Evolutionary conservation across 2,113 vertebrate species (phyloP), one percentile per base, ranked within the genome.

Genomic region (Phaethon lepturus): DNA sequence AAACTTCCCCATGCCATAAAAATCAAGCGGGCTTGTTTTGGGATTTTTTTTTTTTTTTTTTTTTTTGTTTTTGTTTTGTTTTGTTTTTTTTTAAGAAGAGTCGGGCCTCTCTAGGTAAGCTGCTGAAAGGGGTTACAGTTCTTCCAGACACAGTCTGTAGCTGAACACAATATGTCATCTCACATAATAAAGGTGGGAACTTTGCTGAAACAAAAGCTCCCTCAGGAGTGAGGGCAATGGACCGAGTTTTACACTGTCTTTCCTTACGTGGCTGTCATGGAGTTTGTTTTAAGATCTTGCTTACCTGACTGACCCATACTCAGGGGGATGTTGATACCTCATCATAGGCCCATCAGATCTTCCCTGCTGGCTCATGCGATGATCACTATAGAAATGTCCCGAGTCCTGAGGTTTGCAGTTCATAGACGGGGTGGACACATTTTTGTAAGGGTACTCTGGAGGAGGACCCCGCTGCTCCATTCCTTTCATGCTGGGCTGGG

Each of bases 281-380:
- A 94, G 58, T 31, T 68, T 73, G 81, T 31, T 95, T 86, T 64
- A 88, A 80, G 83, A 79, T 55, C 50, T 88, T 17, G 58, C 98
- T 98, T 98, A 99, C 99, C 99, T 99, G 98, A 99, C 98, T 9
- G 99, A 99, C 35, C 99, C 99, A 50, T 99, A 99, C 91, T 99
- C 99, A 24, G 99, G 99, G 64, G 99, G 99, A 56, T 99, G 99
- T 95, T 99, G 99, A 98, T 99, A 99, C n/a, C 99, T 98, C 95
- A 99, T 98, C 71, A 99, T 98, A 28, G 99, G 99, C 89, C 99
- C 96, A 91, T 99, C 99, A 74, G 98, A 78, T 80, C 99, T 98
- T 71, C 97, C 98, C 98, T 98, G 91, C 97, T 98, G 99, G 97
- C 98, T 98, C 93, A 98, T 89, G 71, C 99, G 99, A 93, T 99